Conservation (phyloP, 2,888 invertebrate genomes). For the Drosophila recens region DNA sequence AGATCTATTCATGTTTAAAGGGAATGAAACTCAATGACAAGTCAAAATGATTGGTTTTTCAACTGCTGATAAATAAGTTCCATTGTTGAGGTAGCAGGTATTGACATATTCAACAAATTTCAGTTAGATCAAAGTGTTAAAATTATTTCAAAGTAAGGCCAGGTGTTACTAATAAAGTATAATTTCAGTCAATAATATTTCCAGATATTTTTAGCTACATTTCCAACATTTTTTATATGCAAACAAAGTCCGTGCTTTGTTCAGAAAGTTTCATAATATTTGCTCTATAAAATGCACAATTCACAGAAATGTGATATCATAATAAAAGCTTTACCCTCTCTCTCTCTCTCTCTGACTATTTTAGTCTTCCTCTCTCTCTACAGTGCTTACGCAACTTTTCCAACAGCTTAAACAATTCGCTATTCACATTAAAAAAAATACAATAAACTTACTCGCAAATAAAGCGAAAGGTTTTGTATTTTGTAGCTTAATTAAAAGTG, state of each 20-base stretch:
- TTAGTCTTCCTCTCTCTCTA: neutral
- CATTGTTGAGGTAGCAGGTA: constrained; percentile 43
- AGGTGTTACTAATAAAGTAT: neutral
- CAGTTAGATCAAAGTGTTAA: constrained; percentile 1
- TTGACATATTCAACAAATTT: neutral
- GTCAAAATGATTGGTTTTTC: constrained; percentile 12
- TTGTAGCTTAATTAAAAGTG: constrained; percentile 36
- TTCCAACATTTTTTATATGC: neutral
- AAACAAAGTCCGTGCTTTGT: constrained; percentile 16
- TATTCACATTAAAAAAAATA: constrained; percentile 13
- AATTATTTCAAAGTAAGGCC: neutral
- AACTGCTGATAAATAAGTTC: constrained; percentile 12
- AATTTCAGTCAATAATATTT: constrained; percentile 4
- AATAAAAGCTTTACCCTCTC: constrained; percentile 23
- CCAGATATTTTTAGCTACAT: neutral
- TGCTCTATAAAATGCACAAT: constrained; percentile 35
- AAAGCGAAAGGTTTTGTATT: constrained; percentile 28
- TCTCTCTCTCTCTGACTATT: neutral
- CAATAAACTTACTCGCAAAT: neutral
- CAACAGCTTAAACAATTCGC: constrained; percentile 17
- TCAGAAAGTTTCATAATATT: constrained; percentile 17
- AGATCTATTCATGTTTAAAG: neutral
- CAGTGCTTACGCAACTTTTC: constrained; percentile 35
- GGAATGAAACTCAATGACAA: constrained; percentile 1
- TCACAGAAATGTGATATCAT: constrained; percentile 52